Conservation (phyloP, 2,888 invertebrate species). For the Trissolcus japonicus region DNA sequence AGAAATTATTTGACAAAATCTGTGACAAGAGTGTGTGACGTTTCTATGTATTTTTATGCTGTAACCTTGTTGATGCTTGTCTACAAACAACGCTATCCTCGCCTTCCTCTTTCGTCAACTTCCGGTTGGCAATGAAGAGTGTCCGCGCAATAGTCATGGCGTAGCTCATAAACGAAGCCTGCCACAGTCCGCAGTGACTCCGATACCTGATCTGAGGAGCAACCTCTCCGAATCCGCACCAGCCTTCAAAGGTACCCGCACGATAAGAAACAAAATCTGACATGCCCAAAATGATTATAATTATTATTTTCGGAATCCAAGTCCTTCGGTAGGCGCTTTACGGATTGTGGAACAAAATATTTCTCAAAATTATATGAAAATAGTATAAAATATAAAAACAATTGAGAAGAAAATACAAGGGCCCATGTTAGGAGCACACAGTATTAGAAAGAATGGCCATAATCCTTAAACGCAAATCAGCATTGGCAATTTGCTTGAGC, state of each 20-base stretch:
- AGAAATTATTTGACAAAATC: slow-evolving; percentile 23
- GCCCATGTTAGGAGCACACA: too few relatives aligned
- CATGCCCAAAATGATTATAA: slow-evolving; percentile 6
- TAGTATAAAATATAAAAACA: too few relatives aligned
- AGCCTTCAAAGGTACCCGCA: slow-evolving; percentile 78
- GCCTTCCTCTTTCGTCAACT: slow-evolving; percentile 74
- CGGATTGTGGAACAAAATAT: slow-evolving; percentile 35
- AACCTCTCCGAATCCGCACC: slow-evolving; percentile 78
- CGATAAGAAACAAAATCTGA: slow-evolving; percentile 64
- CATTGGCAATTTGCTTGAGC: too few relatives aligned
- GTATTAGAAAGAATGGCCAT: too few relatives aligned
- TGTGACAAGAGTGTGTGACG: slow-evolving; percentile 67
- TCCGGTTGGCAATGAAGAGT: slow-evolving; percentile 75
- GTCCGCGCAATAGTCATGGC: slow-evolving; percentile 88
- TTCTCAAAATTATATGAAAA: too few relatives aligned
- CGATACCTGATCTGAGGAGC: slow-evolving; percentile 92
- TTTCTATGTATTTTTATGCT: slow-evolving; percentile 73
- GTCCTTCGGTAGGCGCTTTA: slow-evolving; percentile 52
- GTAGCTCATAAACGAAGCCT: slow-evolving; percentile 90
- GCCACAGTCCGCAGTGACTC: slow-evolving; percentile 86
- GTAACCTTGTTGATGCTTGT: slow-evolving; percentile 75
- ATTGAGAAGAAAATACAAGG: too few relatives aligned
- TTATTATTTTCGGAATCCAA: slow-evolving; percentile 35
- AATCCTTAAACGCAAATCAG: too few relatives aligned
- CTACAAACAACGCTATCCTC: slow-evolving; percentile 74